Evolutionary conservation across 2,113 vertebrate species (phyloP).

Genomic region (Monarcha castaneiventris): DNA sequence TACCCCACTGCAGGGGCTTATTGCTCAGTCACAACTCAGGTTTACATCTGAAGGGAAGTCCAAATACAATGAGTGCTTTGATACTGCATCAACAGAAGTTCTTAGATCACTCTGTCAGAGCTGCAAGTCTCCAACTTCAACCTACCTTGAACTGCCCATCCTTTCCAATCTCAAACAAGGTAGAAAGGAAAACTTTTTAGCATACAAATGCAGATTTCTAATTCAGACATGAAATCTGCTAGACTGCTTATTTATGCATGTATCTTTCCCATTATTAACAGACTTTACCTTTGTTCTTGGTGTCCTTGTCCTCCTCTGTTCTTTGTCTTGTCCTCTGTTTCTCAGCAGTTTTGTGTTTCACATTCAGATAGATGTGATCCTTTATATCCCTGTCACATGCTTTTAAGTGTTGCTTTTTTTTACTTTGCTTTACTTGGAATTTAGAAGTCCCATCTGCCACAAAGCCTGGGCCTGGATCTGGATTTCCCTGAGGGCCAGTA

Average conservation of each 20-base stretch:
- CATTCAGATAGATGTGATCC: not conserved
- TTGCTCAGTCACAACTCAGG: not conserved
- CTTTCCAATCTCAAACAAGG: not conserved
- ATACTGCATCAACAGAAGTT: not conserved
- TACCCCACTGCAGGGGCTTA: not conserved
- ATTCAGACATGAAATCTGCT: not conserved
- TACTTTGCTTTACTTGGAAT: not conserved
- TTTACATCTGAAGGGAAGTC: not conserved
- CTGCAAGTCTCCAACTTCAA: not conserved
- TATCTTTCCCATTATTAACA: not conserved
- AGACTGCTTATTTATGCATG: not conserved
- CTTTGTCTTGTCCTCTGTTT: not conserved
- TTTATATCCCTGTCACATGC: not conserved
- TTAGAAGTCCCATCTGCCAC: not conserved
- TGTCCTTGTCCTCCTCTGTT: not conserved
- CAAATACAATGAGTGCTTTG: not conserved
- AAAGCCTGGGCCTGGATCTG: not conserved
- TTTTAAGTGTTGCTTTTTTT: not conserved
- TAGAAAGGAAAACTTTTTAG: not conserved
- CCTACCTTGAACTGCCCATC: not conserved
- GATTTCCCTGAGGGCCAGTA: not conserved
- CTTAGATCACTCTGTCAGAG: not conserved
- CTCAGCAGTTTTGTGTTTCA: not conserved
- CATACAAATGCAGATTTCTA: not conserved
- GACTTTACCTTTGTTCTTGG: not conserved